phyloP scores from a whole-genome alignment of 2,113 vertebrate genomes.

The Centropus unirufus region DNA sequence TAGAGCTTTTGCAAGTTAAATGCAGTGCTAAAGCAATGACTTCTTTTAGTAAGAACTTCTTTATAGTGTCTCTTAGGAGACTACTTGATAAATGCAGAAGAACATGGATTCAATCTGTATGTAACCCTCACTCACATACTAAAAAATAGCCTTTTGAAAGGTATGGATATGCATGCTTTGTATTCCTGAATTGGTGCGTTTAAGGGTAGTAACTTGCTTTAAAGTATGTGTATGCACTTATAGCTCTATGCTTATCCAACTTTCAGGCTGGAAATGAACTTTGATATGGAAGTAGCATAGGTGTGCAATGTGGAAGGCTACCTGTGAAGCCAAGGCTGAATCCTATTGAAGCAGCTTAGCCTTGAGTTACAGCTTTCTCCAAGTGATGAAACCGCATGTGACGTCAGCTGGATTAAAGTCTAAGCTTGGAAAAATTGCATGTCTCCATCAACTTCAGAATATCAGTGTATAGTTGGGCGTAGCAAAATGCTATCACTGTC shows the following conservation, averaged over 20 bases:
- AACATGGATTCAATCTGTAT: neutral
- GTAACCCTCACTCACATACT: rapidly evolving
- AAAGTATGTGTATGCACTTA: rapidly evolving
- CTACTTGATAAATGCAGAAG: neutral
- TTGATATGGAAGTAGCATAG: rapidly evolving
- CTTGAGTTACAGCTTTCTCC: neutral
- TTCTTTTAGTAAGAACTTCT: neutral
- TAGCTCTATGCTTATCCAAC: neutral
- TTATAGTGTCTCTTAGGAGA: neutral
- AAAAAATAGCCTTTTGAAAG: neutral
- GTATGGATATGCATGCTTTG: rapidly evolving
- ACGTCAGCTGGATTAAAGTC: neutral
- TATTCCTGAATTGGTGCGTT: neutral
- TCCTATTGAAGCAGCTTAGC: neutral
- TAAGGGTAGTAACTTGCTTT: neutral
- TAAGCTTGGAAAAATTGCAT: neutral
- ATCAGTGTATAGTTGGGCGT: neutral
- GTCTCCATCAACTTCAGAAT: neutral
- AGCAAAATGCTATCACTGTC: rapidly evolving
- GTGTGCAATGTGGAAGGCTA: neutral
- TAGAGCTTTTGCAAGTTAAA: neutral
- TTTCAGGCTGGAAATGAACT: neutral
- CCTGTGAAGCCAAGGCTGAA: neutral
- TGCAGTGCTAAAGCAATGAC: neutral
- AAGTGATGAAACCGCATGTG: neutral